phyloP scores from a whole-genome alignment of 1,140 invertebrate genomes.

The Lasioglossum baleicum region DNA sequence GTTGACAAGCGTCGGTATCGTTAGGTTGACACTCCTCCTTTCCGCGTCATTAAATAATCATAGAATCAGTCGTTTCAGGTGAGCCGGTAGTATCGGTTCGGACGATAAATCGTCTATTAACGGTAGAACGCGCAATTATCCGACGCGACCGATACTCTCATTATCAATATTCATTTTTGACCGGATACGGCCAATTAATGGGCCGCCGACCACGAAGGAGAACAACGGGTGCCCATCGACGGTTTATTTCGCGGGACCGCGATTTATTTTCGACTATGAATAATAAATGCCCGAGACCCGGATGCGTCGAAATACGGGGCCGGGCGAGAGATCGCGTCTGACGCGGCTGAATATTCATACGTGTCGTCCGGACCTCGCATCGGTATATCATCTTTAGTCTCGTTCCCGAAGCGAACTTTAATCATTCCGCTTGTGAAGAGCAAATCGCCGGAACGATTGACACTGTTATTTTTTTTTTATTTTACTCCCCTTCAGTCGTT shows the following conservation, averaged over 20 bases:
- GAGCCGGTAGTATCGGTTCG: too few species aligned
- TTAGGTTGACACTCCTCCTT: too few species aligned
- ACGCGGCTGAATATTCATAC: slow-evolving; percentile 11
- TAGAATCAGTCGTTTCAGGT: too few species aligned
- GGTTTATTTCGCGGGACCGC: background rate
- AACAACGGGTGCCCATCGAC: background rate
- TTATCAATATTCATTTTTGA: background rate
- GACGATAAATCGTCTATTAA: background rate
- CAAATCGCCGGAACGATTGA: background rate
- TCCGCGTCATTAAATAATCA: too few species aligned
- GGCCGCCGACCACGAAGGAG: background rate
- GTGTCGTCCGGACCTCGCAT: background rate
- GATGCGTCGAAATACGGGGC: background rate
- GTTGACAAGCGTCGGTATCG: too few species aligned
- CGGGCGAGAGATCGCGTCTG: background rate
- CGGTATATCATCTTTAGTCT: slow-evolving; percentile 4
- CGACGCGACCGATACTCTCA: background rate
- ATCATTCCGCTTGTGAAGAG: background rate
- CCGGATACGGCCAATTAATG: background rate
- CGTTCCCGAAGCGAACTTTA: background rate
- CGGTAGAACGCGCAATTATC: background rate
- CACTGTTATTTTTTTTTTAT: background rate
- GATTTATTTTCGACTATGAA: slow-evolving; percentile 10
- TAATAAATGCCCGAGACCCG: background rate
- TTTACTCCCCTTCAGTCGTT: background rate